Conservation (phyloP, 2,888 invertebrate species). For the Lottia scabra region DNA sequence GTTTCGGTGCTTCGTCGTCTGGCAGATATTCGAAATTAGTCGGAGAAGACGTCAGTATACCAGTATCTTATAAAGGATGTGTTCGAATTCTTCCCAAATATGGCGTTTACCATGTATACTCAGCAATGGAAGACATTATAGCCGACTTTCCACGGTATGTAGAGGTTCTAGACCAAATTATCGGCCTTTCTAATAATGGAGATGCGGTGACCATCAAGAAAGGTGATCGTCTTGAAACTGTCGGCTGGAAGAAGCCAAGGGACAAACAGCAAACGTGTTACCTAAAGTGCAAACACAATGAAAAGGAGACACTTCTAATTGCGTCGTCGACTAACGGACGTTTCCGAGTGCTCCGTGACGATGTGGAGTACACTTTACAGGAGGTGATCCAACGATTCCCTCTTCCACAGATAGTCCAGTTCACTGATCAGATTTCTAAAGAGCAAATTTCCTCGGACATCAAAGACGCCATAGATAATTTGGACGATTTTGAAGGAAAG, state of each 20-base stretch:
- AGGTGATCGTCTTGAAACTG: not conserved
- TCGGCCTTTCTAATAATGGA: not conserved
- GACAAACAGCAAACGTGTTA: not conserved
- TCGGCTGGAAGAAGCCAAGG: not conserved
- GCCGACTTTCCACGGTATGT: slow-evolving; percentile 13
- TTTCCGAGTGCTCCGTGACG: slow-evolving; percentile 7
- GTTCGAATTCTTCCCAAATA: slow-evolving; percentile 11
- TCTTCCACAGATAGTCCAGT: slow-evolving; percentile 15
- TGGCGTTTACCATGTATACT: slow-evolving; percentile 9
- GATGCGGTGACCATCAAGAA: not conserved
- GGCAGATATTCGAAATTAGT: not conserved
- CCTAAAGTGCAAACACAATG: not conserved
- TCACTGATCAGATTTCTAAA: slow-evolving; percentile 8
- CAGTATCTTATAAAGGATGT: slow-evolving; percentile 6
- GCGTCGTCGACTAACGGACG: not conserved
- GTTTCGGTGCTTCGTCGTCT: not conserved
- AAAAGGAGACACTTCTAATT: not conserved
- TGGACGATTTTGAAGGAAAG: slow-evolving; percentile 6
- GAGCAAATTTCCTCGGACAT: slow-evolving; percentile 14
- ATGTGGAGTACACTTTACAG: slow-evolving; percentile 10
- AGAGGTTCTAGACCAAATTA: not conserved
- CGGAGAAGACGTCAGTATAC: slow-evolving; percentile 5
- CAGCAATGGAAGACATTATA: slow-evolving; percentile 1
- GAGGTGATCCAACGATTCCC: slow-evolving; percentile 12
- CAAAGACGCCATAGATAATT: slow-evolving; percentile 12